These are phyloP conservation scores for Heliangelus exortis DNA, from an alignment of 2,797 vertebrate species.

Conservation along the genomic window DNA sequence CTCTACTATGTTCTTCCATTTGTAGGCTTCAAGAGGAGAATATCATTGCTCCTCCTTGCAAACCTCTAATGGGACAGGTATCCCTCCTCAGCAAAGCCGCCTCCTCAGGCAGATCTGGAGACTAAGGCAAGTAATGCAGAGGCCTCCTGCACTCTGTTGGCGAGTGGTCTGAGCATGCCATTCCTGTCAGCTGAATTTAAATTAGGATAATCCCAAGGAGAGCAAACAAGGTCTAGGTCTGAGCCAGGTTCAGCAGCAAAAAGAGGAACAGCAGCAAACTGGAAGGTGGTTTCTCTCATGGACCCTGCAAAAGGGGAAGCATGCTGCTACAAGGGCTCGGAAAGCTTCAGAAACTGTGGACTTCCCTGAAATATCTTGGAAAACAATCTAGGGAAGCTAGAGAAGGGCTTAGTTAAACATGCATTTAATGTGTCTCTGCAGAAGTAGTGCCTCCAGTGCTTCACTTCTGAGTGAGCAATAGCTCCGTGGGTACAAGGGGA, in stretches of 20 bases:
- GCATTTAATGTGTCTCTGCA: neutral
- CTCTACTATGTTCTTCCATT: neutral
- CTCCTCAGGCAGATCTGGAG: neutral
- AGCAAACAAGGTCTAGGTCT: neutral
- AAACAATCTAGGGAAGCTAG: neutral
- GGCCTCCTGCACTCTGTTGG: neutral
- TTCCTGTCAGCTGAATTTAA: neutral
- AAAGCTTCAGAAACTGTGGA: neutral
- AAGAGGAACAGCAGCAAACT: neutral
- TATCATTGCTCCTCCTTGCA: neutral
- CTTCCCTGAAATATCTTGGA: neutral
- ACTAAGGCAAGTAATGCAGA: neutral
- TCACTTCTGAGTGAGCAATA: neutral
- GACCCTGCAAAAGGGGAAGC: neutral
- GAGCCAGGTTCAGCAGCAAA: neutral
- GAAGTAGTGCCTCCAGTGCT: neutral
- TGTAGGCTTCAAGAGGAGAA: neutral
- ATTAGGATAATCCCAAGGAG: neutral
- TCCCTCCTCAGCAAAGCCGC: neutral
- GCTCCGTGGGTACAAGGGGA: neutral
- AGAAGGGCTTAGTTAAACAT: neutral
- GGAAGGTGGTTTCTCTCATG: neutral
- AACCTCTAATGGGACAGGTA: accelerated
- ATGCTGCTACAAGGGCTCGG: neutral
- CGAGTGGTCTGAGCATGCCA: neutral